Percentiles rank a stretch among this genome's conserved stretches.
These are phyloP conservation scores for Calonectris borealis DNA, from an alignment of 2,113 vertebrate species.

Conservation along the genomic window DNA sequence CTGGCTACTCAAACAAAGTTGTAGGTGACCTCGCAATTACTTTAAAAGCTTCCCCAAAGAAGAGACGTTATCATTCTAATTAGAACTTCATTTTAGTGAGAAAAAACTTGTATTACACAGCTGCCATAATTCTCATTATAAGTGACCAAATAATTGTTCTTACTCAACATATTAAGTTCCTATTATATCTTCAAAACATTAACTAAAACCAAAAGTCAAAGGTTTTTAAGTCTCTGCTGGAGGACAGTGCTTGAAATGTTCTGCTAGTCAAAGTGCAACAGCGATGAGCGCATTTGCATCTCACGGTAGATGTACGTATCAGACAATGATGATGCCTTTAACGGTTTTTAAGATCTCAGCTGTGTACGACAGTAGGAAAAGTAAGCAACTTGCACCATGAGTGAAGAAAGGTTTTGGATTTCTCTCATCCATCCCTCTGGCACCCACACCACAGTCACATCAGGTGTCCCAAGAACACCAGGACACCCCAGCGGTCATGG, in stretches of 20 bases:
- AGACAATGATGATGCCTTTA: neutral
- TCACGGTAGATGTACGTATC: accelerated
- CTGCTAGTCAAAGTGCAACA: neutral
- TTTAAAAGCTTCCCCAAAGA: slow-evolving; percentile 12
- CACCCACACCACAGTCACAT: neutral
- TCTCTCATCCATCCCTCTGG: neutral
- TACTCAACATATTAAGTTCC: neutral
- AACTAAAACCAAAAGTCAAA: neutral
- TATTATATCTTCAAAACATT: neutral
- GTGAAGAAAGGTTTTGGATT: neutral
- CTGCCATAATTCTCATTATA: neutral
- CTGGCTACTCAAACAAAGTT: neutral
- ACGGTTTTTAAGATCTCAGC: neutral
- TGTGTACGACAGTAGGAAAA: neutral
- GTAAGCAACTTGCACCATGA: neutral
- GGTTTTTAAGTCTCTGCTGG: neutral
- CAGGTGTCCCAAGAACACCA: neutral
- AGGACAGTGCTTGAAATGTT: neutral
- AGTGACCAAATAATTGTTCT: slow-evolving; percentile 2
- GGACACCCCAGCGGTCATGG: neutral
- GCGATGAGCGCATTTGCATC: accelerated
- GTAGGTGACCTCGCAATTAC: neutral
- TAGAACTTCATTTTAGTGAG: neutral
- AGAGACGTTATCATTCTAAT: slow-evolving; percentile 9
- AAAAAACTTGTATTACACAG: neutral